A percentile compares a stretch with the other conserved stretches of the same genome.
These are phyloP conservation scores for Euproctis similis DNA, from an alignment of 2,888 invertebrate species.

Conservation along the genomic window DNA sequence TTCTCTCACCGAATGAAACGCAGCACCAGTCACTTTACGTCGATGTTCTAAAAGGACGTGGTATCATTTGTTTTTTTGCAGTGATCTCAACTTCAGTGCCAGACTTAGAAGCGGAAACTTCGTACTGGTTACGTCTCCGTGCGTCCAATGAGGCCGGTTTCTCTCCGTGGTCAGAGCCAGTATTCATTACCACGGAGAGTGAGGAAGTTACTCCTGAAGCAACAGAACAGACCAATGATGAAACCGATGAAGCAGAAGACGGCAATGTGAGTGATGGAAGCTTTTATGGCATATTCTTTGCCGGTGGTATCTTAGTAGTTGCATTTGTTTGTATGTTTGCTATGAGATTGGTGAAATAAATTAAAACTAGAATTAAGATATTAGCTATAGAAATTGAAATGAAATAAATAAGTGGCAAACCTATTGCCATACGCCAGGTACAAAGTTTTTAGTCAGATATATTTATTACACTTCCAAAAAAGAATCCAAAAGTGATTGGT, in stretches of 20 bases:
- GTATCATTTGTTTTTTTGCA: slow-evolving; percentile 13
- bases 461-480: too few relatives aligned
- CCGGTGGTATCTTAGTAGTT: slow-evolving; percentile 41
- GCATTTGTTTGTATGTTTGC: slow-evolving; percentile 41
- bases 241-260: too few relatives aligned
- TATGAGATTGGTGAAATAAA: slow-evolving; percentile 38
- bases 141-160: slow-evolving; percentile 40
- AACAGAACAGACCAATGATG: slow-evolving; percentile 3
- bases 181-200: slow-evolving; percentile 23
- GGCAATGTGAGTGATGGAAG: slow-evolving; percentile 21
- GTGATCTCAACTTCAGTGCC: slow-evolving; percentile 25
- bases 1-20: too few relatives aligned
- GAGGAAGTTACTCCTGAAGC: neutral
- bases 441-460: too few relatives aligned
- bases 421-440: too few relatives aligned
- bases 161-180: slow-evolving; percentile 42
- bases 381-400: too few relatives aligned
- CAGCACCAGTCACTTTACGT: too few relatives aligned
- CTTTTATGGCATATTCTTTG: slow-evolving; percentile 52
- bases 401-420: too few relatives aligned
- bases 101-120: slow-evolving; percentile 34
- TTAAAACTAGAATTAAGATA: too few relatives aligned
- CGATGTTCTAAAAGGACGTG: too few relatives aligned
- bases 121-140: slow-evolving; percentile 45
- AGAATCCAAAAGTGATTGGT: too few relatives aligned